A percentile compares a stretch with the other conserved stretches of the same genome.
Evolutionary conservation across 2,113 vertebrate genomes (phyloP).

Genomic region (Cathartes aura): DNA sequence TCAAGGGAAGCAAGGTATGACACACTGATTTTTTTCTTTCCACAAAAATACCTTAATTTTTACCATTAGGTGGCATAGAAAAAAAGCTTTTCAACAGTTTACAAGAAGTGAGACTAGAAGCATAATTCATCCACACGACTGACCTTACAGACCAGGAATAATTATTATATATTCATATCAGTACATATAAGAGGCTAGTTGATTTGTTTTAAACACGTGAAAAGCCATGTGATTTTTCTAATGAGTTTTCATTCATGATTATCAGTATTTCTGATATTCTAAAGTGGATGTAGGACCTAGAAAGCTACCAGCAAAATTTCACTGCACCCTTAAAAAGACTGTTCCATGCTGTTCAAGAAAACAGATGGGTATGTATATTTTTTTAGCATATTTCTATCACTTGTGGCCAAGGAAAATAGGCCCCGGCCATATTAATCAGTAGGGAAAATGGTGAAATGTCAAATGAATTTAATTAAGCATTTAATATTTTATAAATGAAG

Average conservation of each 20-base stretch:
- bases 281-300: neutral
- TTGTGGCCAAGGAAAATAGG: neutral
- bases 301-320: neutral
- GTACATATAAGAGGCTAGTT: neutral
- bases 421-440: neutral
- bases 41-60: neutral
- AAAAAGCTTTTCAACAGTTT: neutral
- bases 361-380: rapidly evolving
- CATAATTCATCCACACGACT: neutral
- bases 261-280: neutral
- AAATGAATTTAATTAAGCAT: neutral
- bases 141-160: neutral
- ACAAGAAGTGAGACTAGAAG: neutral
- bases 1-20: conserved; percentile 10
- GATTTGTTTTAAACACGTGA: neutral
- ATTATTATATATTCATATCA: neutral
- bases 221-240: neutral
- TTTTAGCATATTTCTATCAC: neutral
- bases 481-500: neutral
- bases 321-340: neutral
- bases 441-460: neutral
- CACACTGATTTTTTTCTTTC: neutral
- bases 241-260: neutral
- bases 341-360: neutral
- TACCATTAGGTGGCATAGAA: conserved; percentile 4